Percentiles rank a stretch among this genome's conserved stretches.
phyloP scores from a whole-genome alignment of 2,797 vertebrate genomes.

The Manis javanica region DNA sequence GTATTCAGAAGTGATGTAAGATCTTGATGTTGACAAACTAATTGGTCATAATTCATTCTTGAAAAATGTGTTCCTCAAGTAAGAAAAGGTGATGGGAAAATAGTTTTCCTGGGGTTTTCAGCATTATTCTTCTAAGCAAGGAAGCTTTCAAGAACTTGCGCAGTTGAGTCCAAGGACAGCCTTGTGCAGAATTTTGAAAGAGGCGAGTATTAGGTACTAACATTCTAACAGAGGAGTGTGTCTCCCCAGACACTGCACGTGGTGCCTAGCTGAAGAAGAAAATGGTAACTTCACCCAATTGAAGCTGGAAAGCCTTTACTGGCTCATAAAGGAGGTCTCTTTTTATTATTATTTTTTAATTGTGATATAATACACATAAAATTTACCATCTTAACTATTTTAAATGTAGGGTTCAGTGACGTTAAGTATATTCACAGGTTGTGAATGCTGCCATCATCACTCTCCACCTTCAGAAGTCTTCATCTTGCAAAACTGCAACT shows the following conservation, averaged over 20 bases:
- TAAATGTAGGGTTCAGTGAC: neutral
- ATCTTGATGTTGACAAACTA: neutral
- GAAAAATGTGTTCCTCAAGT: neutral
- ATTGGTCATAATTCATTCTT: neutral
- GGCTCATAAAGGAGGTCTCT: neutral
- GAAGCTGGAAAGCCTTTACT: neutral
- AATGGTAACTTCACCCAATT: neutral
- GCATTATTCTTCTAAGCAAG: neutral
- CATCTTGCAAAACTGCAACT: neutral
- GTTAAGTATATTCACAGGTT: neutral
- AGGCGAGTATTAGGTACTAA: neutral
- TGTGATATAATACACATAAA: neutral
- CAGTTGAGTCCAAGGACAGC: neutral
- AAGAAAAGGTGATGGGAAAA: neutral
- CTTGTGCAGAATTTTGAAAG: neutral
- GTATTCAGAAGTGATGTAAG: neutral
- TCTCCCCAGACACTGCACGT: neutral
- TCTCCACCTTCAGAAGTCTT: neutral
- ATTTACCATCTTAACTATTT: neutral
- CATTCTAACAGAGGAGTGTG: accelerated
- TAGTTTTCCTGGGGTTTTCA: neutral
- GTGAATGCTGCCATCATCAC: neutral
- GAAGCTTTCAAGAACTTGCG: neutral
- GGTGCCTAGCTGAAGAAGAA: neutral
- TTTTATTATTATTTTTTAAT: neutral